These are phyloP conservation scores for Rhabdophis nuchalis DNA, from an alignment of 2,797 vertebrate species.

Conservation along the genomic window DNA sequence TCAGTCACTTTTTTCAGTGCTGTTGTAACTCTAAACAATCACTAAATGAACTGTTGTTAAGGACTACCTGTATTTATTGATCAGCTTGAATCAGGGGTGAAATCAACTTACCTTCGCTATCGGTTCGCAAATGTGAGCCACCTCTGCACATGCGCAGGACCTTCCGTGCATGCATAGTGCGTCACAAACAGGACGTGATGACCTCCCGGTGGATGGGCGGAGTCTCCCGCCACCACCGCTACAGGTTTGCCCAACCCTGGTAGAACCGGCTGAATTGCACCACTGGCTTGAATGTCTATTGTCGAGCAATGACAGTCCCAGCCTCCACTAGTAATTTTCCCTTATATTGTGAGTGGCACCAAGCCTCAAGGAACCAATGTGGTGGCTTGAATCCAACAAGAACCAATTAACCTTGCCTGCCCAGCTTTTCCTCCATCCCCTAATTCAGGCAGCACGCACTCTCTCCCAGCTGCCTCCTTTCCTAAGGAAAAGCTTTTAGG, in stretches of 20 bases:
- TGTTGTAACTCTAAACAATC: not conserved
- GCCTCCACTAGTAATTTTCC: not conserved
- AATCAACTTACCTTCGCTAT: too few species aligned
- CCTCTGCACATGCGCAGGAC: too few species aligned
- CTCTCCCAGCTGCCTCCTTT: not conserved
- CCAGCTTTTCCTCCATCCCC: accelerated
- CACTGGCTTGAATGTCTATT: not conserved
- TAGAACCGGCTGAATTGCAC: too few species aligned
- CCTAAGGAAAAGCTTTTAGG: not conserved
- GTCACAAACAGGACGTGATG: too few species aligned
- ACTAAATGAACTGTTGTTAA: not conserved
- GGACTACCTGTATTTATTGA: not conserved
- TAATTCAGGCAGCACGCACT: accelerated
- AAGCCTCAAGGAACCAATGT: not conserved
- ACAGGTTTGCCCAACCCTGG: too few species aligned
- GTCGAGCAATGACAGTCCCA: not conserved
- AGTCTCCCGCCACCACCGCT: too few species aligned
- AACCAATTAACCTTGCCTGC: not conserved
- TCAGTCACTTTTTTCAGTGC: not conserved
- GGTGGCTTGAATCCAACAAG: slow-evolving; percentile 7
- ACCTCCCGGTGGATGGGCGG: too few species aligned
- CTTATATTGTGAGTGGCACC: not conserved
- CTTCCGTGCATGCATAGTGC: too few species aligned
- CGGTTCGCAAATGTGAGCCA: too few species aligned
- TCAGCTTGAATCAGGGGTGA: not conserved